Conservation (phyloP, 1,140 invertebrate species). For the silkworm (Bombyx mori) region DNA sequence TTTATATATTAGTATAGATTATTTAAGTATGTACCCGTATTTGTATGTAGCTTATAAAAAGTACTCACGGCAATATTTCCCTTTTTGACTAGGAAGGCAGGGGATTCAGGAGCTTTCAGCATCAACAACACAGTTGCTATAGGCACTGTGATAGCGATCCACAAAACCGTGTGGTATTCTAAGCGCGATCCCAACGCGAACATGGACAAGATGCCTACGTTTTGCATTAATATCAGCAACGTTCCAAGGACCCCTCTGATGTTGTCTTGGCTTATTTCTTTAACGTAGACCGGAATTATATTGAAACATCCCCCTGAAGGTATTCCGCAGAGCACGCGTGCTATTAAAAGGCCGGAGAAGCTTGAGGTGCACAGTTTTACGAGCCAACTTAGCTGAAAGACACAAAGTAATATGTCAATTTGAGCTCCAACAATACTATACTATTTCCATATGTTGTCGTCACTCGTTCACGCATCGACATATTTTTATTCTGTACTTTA, state of each 20-base stretch:
- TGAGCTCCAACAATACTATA: too few species aligned
- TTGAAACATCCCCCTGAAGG: slow-evolving; percentile 17
- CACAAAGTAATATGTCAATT: not conserved
- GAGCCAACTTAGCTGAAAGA: slow-evolving; percentile 21
- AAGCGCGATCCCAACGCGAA: slow-evolving; percentile 70
- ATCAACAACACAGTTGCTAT: slow-evolving; percentile 13
- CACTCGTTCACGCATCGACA: too few species aligned
- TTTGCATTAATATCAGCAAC: slow-evolving; percentile 13
- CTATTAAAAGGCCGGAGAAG: slow-evolving; percentile 12
- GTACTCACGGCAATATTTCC: slow-evolving; percentile 19
- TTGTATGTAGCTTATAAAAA: not conserved
- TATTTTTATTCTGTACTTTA: too few species aligned
- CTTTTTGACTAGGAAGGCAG: slow-evolving; percentile 24
- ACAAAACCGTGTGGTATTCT: slow-evolving; percentile 38
- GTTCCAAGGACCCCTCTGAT: slow-evolving; percentile 12
- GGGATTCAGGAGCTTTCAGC: slow-evolving; percentile 25
- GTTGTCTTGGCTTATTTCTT: slow-evolving; percentile 21
- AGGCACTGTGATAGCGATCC: slow-evolving; percentile 16
- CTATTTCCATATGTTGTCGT: too few species aligned
- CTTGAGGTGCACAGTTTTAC: slow-evolving; percentile 12
- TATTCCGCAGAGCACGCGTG: slow-evolving; percentile 15
- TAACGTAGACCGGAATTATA: slow-evolving; percentile 18
- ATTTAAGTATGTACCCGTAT: too few species aligned
- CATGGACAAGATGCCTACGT: slow-evolving; percentile 28
- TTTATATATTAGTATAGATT: too few species aligned